Evolutionary conservation across 1,140 invertebrate species (phyloP).

Genomic region (Papilio xuthus): DNA sequence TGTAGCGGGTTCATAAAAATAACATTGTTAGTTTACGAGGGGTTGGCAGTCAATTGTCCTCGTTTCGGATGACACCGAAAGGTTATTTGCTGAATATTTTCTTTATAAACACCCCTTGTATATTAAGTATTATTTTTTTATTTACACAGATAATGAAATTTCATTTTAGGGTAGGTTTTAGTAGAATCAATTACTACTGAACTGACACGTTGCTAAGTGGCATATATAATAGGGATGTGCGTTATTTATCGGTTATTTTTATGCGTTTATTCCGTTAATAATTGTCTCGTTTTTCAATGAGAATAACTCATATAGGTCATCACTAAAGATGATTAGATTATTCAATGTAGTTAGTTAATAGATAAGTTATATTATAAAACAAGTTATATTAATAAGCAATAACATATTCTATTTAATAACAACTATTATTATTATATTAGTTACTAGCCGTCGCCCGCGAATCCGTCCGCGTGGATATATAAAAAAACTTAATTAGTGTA

Average conservation of each 20-base stretch:
- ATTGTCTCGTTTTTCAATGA: neutral
- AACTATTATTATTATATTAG: neutral
- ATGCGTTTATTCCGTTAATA: neutral
- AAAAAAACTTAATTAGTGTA: no score
- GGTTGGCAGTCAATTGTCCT: conserved; percentile 53
- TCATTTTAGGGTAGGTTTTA: conserved; percentile 45
- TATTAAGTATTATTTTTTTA: conserved; percentile 58
- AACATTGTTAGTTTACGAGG: conserved; percentile 64
- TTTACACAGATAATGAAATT: conserved; percentile 67
- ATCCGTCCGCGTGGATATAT: neutral
- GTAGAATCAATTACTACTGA: conserved; percentile 22
- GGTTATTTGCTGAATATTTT: conserved; percentile 66
- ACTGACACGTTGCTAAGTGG: conserved; percentile 22
- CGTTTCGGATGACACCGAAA: conserved; percentile 45
- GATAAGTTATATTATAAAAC: neutral
- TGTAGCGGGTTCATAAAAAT: conserved; percentile 72
- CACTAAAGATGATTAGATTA: neutral
- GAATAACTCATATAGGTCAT: neutral
- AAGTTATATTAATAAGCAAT: conserved; percentile 15
- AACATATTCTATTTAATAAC: neutral
- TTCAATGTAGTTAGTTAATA: neutral
- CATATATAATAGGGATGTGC: conserved; percentile 5
- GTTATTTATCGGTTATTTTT: neutral
- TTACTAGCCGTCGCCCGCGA: neutral
- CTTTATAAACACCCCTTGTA: conserved; percentile 48